These are phyloP conservation scores for Helicoverpa zea DNA, from an alignment of 1,140 invertebrate species.

Conservation along the genomic window DNA sequence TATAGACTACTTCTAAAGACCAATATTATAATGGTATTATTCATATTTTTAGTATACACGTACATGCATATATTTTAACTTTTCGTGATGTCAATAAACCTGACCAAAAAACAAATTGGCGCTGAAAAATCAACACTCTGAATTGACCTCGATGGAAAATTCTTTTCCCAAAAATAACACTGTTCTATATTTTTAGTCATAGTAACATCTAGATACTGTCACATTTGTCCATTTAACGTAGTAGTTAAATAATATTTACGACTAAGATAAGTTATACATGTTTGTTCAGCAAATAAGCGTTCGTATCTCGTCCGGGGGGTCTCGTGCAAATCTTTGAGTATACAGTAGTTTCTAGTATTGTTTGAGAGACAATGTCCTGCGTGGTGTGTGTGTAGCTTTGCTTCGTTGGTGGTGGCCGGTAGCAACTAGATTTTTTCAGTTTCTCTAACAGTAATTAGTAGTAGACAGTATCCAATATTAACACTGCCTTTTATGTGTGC, in stretches of 20 bases:
- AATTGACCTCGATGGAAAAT: slow-evolving; percentile 5
- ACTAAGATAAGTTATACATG: background rate
- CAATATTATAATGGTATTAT: too few relatives aligned
- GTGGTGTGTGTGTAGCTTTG: background rate
- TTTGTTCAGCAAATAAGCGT: background rate
- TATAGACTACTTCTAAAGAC: background rate
- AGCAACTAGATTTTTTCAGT: too few relatives aligned
- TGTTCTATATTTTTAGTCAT: background rate
- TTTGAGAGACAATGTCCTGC: background rate
- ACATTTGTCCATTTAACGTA: slow-evolving; percentile 23
- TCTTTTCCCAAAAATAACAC: background rate
- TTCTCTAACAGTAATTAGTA: too few relatives aligned
- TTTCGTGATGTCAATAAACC: too few relatives aligned
- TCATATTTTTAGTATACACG: too few relatives aligned
- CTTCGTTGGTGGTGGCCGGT: background rate
- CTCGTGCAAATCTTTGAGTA: slow-evolving; percentile 10
- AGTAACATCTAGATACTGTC: slow-evolving; percentile 17
- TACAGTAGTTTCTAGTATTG: background rate
- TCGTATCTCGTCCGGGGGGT: slow-evolving; percentile 16
- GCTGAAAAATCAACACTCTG: background rate
- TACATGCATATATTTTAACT: too few relatives aligned
- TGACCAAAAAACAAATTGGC: too few relatives aligned
- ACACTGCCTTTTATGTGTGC: too few relatives aligned
- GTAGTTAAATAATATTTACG: slow-evolving; percentile 4
- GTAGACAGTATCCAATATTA: too few relatives aligned